Percentiles rank a stretch among this genome's conserved stretches.
Evolutionary conservation across 2,888 invertebrate genomes (phyloP).

Genomic region (Nymphalis c-album): DNA sequence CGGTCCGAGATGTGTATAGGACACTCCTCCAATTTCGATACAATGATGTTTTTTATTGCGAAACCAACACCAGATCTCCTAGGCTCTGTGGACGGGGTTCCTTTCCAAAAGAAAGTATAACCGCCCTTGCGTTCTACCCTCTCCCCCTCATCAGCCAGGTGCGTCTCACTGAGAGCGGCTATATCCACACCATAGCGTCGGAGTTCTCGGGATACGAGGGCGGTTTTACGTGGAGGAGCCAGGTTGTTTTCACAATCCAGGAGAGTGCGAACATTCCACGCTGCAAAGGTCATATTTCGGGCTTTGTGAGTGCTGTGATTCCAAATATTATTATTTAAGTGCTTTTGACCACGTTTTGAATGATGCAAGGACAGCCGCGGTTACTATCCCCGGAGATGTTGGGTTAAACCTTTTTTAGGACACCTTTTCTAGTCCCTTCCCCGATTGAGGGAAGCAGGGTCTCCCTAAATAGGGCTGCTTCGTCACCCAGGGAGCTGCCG

Average conservation of each 20-base stretch:
- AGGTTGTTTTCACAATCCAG: not conserved
- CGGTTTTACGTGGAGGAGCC: conserved; percentile 33
- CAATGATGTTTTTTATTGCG: conserved; percentile 26
- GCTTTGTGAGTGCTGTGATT: not conserved
- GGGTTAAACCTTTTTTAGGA: not conserved
- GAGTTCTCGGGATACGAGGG: conserved; percentile 37
- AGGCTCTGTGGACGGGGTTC: conserved; percentile 15
- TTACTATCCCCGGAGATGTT: not conserved
- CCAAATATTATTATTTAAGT: no score
- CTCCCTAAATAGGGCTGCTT: no score
- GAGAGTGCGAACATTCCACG: conserved; percentile 36
- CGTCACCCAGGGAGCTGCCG: no score
- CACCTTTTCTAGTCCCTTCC: no score
- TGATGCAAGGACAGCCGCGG: no score
- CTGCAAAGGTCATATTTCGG: conserved; percentile 6
- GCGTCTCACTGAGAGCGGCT: conserved; percentile 40
- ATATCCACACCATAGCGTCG: conserved; percentile 36
- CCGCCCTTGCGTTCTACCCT: conserved; percentile 22
- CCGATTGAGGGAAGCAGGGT: no score
- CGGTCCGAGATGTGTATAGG: conserved; percentile 31
- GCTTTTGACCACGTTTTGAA: no score
- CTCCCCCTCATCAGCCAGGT: conserved; percentile 35
- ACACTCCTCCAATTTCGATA: conserved; percentile 15
- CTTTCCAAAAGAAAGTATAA: conserved; percentile 33
- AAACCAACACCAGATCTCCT: conserved; percentile 34